Evolutionary conservation across 2,797 vertebrate species (phyloP).

Genomic region (Arnoldichthys spilopterus): DNA sequence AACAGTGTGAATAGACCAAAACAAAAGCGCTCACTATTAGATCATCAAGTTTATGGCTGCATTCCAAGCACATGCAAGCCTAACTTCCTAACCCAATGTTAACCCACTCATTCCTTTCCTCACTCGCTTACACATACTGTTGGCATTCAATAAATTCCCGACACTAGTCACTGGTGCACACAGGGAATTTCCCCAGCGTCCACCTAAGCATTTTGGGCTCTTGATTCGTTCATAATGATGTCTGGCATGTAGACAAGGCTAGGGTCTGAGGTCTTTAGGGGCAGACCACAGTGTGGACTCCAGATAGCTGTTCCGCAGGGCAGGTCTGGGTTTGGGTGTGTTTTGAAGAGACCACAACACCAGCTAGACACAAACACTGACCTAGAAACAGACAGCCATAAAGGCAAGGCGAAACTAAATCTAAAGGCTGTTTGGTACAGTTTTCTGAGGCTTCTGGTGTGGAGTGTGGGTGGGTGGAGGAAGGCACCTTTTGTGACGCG

Average conservation of each 20-base stretch:
- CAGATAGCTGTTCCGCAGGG: constrained; percentile 26
- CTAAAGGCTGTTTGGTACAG: not conserved
- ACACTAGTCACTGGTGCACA: constrained; percentile 58
- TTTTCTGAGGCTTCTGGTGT: constrained; percentile 22
- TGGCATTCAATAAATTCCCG: constrained; percentile 53
- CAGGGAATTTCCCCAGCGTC: constrained; percentile 74
- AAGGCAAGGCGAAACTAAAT: not conserved
- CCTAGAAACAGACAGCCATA: constrained; percentile 21
- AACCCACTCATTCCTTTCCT: constrained; percentile 17
- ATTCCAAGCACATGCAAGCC: not conserved
- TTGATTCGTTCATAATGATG: constrained; percentile 41
- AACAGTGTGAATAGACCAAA: not conserved
- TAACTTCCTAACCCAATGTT: not conserved
- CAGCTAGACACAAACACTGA: constrained; percentile 48
- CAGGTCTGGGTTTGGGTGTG: constrained; percentile 40
- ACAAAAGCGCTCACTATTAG: not conserved
- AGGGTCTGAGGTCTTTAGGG: constrained; percentile 49
- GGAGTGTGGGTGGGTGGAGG: not conserved
- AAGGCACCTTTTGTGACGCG: constrained; percentile 93
- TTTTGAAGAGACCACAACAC: constrained; percentile 44
- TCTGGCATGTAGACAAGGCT: constrained; percentile 44
- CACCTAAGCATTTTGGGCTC: constrained; percentile 72
- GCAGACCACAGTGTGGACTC: constrained; percentile 36
- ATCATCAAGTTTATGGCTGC: not conserved
- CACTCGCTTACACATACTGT: constrained; percentile 48